Conservation (phyloP, 2,888 invertebrate species). For the Sisyra nigra region DNA sequence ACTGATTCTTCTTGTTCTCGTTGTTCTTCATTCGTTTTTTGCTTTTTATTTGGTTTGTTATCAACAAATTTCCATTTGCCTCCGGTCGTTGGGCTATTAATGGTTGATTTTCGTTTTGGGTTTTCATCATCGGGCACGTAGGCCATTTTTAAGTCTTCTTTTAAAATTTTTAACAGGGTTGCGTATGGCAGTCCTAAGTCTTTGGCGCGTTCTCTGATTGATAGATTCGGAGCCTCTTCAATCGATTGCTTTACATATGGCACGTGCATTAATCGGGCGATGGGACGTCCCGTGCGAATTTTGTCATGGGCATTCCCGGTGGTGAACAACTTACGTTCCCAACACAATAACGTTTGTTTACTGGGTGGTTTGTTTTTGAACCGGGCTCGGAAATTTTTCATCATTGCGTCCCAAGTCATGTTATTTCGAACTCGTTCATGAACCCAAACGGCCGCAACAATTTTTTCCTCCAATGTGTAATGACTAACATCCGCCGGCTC, state of each 20-base stretch:
- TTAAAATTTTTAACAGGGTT: conserved; percentile 22
- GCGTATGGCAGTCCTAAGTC: conserved; percentile 21
- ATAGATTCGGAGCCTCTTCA: conserved; percentile 19
- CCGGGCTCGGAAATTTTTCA: conserved; percentile 21
- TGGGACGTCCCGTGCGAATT: conserved; percentile 22
- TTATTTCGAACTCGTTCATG: conserved; percentile 22
- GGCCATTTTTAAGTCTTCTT: conserved; percentile 14
- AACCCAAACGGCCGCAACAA: conserved; percentile 26
- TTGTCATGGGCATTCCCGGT: conserved; percentile 24
- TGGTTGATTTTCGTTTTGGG: conserved; percentile 5
- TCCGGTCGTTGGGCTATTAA: neutral
- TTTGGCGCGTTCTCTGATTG: conserved; percentile 22
- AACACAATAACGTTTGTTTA: conserved; percentile 23
- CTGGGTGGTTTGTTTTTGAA: conserved; percentile 23
- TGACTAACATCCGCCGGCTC: conserved; percentile 22
- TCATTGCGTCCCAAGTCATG: conserved; percentile 18
- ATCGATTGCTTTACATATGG: conserved; percentile 20
- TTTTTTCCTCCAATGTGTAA: conserved; percentile 21
- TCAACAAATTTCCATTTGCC: conserved; percentile 8
- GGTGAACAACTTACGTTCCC: conserved; percentile 25
- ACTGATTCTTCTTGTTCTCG: neutral
- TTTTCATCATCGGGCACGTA: conserved; percentile 3
- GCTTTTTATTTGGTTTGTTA: conserved; percentile 1
- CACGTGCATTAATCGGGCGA: conserved; percentile 12
- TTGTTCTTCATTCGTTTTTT: neutral